These are phyloP conservation scores for Amblyjoppa fuscipennis DNA, from an alignment of 2,888 invertebrate species.

Conservation along the genomic window DNA sequence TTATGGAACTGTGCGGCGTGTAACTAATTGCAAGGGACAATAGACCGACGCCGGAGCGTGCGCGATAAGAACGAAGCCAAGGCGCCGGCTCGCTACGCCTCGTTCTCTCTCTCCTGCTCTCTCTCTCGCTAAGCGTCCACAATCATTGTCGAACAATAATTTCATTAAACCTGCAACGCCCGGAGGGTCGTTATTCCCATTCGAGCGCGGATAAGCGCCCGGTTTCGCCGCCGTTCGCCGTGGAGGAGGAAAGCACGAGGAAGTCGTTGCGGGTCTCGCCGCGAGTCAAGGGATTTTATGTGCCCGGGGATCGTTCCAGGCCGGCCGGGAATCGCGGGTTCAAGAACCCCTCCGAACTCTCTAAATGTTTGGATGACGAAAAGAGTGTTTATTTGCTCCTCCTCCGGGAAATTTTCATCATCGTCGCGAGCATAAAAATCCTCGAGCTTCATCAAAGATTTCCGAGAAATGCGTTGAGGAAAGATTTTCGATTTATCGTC, in stretches of 20 bases:
- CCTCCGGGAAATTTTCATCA: background rate
- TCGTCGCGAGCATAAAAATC: slow-evolving; percentile 5
- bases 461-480: slow-evolving; percentile 11
- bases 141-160: slow-evolving; percentile 66
- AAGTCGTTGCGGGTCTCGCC: slow-evolving; percentile 4
- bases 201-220: slow-evolving; percentile 52
- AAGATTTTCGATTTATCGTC: slow-evolving; percentile 63
- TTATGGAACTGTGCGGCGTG: background rate
- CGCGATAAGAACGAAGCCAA: slow-evolving; percentile 56
- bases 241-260: slow-evolving; percentile 14
- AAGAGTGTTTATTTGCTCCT: background rate
- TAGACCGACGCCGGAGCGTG: slow-evolving; percentile 41
- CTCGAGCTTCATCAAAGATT: slow-evolving; percentile 1
- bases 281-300: background rate
- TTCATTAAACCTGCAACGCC: slow-evolving; percentile 57
- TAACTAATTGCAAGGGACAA: slow-evolving; percentile 65
- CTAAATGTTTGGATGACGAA: slow-evolving; percentile 70
- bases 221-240: slow-evolving; percentile 1
- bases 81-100: slow-evolving; percentile 43
- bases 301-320: background rate
- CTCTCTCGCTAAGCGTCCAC: slow-evolving; percentile 32
- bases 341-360: slow-evolving; percentile 67
- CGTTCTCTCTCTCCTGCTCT: slow-evolving; percentile 1
- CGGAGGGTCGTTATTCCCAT: slow-evolving; percentile 62
- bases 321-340: slow-evolving; percentile 52